These are phyloP conservation scores for Brachymystax lenok DNA, from an alignment of 2,797 vertebrate species.

Conservation along the genomic window DNA sequence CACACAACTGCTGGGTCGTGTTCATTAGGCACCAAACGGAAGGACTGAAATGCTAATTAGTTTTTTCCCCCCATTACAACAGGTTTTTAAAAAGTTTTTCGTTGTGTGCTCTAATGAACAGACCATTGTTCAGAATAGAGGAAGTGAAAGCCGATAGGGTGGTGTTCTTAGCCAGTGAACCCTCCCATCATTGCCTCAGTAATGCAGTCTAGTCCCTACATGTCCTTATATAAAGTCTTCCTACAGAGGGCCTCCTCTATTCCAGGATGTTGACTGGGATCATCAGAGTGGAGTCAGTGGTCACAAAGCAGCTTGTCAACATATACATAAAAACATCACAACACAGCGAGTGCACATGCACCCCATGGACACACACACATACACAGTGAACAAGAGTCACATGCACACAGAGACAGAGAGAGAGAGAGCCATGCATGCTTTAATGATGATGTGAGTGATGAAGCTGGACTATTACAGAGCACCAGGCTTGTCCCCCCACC, in stretches of 20 bases:
- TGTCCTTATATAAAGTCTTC: not conserved
- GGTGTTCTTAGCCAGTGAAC: not conserved
- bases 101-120: not conserved
- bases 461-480: slow-evolving; percentile 29
- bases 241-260: not conserved
- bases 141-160: not conserved
- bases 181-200: not conserved
- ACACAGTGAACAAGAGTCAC: not conserved
- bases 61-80: not conserved
- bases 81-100: not conserved
- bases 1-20: not conserved
- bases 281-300: not conserved
- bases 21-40: not conserved
- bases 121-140: not conserved
- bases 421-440: not conserved
- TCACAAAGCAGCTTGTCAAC: slow-evolving; percentile 5
- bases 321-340: not conserved
- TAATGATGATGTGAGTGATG: slow-evolving; percentile 13
- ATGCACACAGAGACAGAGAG: slow-evolving; percentile 8
- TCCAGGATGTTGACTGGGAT: not conserved
- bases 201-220: not conserved
- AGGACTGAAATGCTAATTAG: not conserved
- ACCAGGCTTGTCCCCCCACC: slow-evolving; percentile 51
- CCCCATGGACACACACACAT: not conserved
- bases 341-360: not conserved